Evolutionary conservation across 1,140 invertebrate genomes (phyloP), one percentile per base, ranked within the genome.

Genomic region (Sinonovacula constricta): DNA sequence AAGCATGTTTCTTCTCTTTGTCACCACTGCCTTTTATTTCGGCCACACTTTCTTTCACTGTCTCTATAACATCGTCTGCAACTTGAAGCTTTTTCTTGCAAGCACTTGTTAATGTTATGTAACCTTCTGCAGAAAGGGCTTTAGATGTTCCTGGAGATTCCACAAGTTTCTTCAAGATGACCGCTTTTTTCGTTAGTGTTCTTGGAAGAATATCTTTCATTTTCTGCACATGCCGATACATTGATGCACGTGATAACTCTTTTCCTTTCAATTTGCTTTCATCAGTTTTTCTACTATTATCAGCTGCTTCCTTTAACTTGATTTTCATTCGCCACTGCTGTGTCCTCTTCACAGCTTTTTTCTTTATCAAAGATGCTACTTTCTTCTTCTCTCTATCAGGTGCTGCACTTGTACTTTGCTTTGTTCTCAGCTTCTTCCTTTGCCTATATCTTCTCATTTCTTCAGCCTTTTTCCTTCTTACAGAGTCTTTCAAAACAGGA

Each of bases 1-100:
- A 71, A 24, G 67, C 76, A 79, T 79, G 57, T 63, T 79, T 79
- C 66, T 69, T 79, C 24, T 70, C 66, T 26, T 31, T 39, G 30
- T 39, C 34, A 34, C 31, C 24, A n/a, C 67, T 68, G 24, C 31
- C 60, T 57, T 69, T 77, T 2, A 45, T 65, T 30, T 77, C 74
- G 15, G 22, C 12, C 3, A 68, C 60, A 36, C 31, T 76, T 57
- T 75, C 62, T 53, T 33, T 54, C 51, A 76, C 10, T 10, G 72
- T n/a, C 56, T 24, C 3, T 28, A 76, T 26, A 24, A 76, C 24
- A 28, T 22, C 15, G 15, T 76, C 49, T 57, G 65, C 26, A 26
- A 68, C 24, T 33, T 75, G 4, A n/a, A 75, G 71, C 65, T 74
- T 68, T 68, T 57, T 75, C 60, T 34, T 77, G 53, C 74, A 77